Evolutionary conservation across 2,113 vertebrate species (phyloP).

Genomic region (Trichechus manatus): DNA sequence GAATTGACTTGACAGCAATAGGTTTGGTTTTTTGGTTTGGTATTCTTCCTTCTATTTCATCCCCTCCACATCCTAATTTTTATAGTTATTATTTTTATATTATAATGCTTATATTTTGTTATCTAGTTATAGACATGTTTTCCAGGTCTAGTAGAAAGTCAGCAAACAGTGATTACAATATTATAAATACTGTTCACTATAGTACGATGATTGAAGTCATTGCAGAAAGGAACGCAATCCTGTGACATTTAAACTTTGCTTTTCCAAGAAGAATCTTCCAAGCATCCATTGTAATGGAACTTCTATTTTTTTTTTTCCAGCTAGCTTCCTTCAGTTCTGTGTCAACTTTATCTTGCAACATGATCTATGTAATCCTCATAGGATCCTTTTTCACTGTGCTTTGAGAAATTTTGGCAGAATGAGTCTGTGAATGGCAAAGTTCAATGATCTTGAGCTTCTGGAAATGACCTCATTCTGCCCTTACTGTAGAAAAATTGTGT

Average conservation of each 20-base stretch:
- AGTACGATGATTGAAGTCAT: background rate
- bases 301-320: background rate
- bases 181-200: background rate
- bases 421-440: background rate
- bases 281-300: background rate
- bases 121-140: background rate
- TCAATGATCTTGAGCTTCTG: background rate
- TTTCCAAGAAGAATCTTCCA: slow-evolving; percentile 4
- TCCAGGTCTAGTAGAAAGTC: background rate
- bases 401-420: background rate
- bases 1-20: too few species aligned
- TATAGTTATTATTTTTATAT: background rate
- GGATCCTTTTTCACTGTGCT: background rate
- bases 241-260: background rate
- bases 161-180: background rate
- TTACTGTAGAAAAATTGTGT: background rate
- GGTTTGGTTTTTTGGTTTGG: too few species aligned
- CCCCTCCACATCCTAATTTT: background rate
- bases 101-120: background rate
- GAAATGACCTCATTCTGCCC: background rate
- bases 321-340: background rate
- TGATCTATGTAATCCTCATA: background rate
- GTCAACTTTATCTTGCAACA: background rate
- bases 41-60: background rate
- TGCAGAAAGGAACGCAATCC: background rate